A percentile compares a stretch with the other conserved stretches of the same genome.
Conservation (phyloP, 2,888 invertebrate genomes). For the Ectropis crepuscularia region DNA sequence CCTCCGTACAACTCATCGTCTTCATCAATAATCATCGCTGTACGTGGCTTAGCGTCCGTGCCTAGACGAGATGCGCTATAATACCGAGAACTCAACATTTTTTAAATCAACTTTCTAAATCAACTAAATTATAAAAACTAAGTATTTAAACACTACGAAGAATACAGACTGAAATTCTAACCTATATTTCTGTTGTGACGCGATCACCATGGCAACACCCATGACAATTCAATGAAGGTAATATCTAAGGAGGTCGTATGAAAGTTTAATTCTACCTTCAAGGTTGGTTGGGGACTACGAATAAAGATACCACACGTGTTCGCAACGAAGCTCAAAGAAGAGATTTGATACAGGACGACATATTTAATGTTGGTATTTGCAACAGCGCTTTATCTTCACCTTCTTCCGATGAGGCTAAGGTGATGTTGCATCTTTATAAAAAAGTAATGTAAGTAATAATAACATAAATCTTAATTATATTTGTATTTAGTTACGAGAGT, state of each 20-base stretch:
- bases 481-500: no score
- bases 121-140: not conserved
- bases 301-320: no score
- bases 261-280: conserved; percentile 14
- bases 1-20: conserved; percentile 88
- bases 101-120: not conserved
- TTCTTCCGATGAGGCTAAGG: no score
- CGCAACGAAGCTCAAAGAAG: no score
- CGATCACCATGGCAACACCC: conserved; percentile 67
- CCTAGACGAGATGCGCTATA: conserved; percentile 72
- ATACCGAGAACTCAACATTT: conserved; percentile 74
- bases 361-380: no score
- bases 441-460: no score
- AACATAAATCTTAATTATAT: no score
- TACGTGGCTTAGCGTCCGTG: conserved; percentile 70
- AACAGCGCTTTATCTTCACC: no score
- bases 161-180: conserved; percentile 6
- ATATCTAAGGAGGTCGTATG: conserved; percentile 19
- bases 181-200: conserved; percentile 73
- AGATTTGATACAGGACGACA: no score
- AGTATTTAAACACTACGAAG: not conserved
- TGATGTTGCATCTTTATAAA: no score
- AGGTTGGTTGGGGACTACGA: not conserved
- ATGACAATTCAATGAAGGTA: conserved; percentile 15
- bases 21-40: conserved; percentile 73